phyloP scores from a whole-genome alignment of 2,888 invertebrate genomes.

The Neoaliturus tenellus region DNA sequence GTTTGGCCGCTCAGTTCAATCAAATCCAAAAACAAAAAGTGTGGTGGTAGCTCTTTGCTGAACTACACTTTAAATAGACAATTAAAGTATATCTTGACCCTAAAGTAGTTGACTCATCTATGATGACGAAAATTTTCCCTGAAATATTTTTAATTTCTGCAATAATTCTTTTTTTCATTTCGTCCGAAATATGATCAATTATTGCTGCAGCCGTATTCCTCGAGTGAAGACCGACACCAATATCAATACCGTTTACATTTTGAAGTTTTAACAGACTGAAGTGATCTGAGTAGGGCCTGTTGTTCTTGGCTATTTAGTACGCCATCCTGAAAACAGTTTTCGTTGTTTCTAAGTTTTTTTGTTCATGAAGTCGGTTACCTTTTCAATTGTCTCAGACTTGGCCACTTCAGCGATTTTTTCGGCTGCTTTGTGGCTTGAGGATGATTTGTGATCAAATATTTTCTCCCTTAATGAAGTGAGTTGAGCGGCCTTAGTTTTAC shows the following conservation, averaged over 20 bases:
- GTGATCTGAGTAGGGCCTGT: slow-evolving; percentile 32
- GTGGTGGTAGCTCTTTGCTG: slow-evolving; percentile 16
- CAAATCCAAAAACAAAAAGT: slow-evolving; percentile 42
- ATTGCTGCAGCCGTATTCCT: slow-evolving; percentile 37
- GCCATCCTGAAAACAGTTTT: neutral
- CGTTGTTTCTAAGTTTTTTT: neutral
- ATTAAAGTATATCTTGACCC: slow-evolving; percentile 31
- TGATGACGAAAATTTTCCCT: neutral
- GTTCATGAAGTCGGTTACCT: neutral
- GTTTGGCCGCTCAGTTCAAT: slow-evolving; percentile 35
- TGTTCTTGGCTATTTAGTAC: neutral
- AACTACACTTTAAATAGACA: slow-evolving; percentile 28
- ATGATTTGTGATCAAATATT: slow-evolving; percentile 2
- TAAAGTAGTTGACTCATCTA: slow-evolving; percentile 28
- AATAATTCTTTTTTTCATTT: slow-evolving; percentile 26
- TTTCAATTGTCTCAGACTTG: neutral
- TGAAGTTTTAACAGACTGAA: slow-evolving; percentile 30
- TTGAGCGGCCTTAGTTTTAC: neutral
- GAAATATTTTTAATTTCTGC: slow-evolving; percentile 17
- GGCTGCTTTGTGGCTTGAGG: neutral
- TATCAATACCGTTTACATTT: slow-evolving; percentile 32
- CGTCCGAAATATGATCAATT: slow-evolving; percentile 12
- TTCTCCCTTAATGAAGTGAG: slow-evolving; percentile 3
- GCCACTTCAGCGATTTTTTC: slow-evolving; percentile 16
- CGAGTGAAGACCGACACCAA: slow-evolving; percentile 34